Conservation (phyloP, 2,113 vertebrate species). For the Anas platyrhynchos region DNA sequence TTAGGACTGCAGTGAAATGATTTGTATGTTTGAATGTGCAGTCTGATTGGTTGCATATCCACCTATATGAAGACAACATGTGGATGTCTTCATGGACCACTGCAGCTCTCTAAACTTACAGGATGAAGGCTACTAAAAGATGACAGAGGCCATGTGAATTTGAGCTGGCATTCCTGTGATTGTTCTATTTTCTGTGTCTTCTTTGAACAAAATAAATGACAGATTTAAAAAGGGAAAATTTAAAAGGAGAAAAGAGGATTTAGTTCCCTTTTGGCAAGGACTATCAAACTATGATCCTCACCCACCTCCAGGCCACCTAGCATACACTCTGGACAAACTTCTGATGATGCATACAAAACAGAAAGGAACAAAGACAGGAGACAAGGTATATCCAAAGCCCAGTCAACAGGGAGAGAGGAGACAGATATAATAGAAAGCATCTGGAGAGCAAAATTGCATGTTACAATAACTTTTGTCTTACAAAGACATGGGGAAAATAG, state of each 20-base stretch:
- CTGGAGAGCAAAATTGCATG: background rate
- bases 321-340: background rate
- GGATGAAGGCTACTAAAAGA: background rate
- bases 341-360: background rate
- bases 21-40: background rate
- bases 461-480: background rate
- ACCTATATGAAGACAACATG: background rate
- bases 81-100: background rate
- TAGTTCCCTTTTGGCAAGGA: background rate
- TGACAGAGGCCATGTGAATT: background rate
- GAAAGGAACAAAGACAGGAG: background rate
- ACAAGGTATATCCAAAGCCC: background rate
- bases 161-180: background rate
- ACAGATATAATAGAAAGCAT: background rate
- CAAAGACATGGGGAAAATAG: background rate
- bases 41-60: background rate
- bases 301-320: background rate
- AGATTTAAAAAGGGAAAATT: background rate
- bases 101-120: background rate
- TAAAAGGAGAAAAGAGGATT: background rate
- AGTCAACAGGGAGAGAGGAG: background rate
- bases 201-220: background rate
- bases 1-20: background rate
- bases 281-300: background rate
- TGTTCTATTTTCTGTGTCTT: background rate